phyloP scores from a whole-genome alignment of 2,113 vertebrate species.

The Rhabdomys dilectus region DNA sequence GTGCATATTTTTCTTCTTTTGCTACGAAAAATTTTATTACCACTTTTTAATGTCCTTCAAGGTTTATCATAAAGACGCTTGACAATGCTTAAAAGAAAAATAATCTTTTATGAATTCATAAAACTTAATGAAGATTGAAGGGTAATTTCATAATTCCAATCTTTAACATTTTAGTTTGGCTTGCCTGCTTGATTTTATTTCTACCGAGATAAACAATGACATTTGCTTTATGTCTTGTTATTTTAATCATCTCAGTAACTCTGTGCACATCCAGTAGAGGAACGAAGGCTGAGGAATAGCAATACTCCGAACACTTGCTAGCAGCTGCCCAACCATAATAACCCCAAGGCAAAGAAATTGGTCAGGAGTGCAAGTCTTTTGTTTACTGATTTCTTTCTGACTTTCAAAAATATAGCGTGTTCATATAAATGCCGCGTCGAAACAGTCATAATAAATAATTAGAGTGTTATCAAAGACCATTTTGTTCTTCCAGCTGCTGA shows the following conservation, averaged over 20 bases:
- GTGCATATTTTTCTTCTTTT: background rate
- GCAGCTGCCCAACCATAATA: conserved; percentile 62
- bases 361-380: conserved; percentile 67
- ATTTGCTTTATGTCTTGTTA: conserved; percentile 47
- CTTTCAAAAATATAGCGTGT: conserved; percentile 75
- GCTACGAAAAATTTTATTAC: background rate
- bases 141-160: conserved; percentile 61
- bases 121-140: conserved; percentile 29
- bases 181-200: conserved; percentile 58
- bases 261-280: conserved; percentile 9
- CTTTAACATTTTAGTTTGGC: conserved; percentile 53
- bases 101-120: background rate
- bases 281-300: conserved; percentile 18
- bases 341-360: conserved; percentile 70
- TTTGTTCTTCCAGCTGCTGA: conserved; percentile 77
- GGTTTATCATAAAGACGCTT: background rate
- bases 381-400: conserved; percentile 76
- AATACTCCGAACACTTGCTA: conserved; percentile 61
- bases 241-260: conserved; percentile 52
- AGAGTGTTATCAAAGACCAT: conserved; percentile 69
- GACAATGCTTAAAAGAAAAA: background rate
- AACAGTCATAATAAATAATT: conserved; percentile 76
- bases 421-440: conserved; percentile 76
- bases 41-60: background rate
- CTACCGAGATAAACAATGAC: conserved; percentile 25